Conservation (phyloP, 2,888 invertebrate species). For the Holacanthella duospinosa region DNA sequence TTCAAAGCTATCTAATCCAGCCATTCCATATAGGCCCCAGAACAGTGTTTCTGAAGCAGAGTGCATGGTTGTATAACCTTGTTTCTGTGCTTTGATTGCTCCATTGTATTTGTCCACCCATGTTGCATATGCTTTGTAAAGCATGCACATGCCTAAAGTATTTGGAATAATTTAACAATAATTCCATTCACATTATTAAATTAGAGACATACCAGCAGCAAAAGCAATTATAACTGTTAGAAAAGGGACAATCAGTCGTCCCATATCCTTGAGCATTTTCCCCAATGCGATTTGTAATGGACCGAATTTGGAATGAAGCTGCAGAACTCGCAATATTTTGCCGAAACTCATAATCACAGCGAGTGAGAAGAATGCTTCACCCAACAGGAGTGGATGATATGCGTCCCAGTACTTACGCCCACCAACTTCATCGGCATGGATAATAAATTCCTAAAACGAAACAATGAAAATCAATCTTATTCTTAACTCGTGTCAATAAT, state of each 20-base stretch:
- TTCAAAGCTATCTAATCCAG: background rate
- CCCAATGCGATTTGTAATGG: conserved; percentile 51
- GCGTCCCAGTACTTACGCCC: conserved; percentile 54
- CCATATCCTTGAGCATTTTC: conserved; percentile 57
- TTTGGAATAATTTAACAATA: background rate
- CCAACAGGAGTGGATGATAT: conserved; percentile 54
- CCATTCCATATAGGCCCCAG: conserved; percentile 1
- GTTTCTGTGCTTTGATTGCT: background rate
- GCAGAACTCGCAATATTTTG: conserved; percentile 53
- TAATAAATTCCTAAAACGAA: background rate
- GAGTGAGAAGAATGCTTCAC: conserved; percentile 56
- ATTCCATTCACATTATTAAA: background rate
- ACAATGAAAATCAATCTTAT: background rate
- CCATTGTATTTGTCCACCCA: background rate
- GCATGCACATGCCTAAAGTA: background rate
- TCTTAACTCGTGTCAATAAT: too few species aligned
- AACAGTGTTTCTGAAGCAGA: background rate
- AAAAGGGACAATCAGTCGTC: conserved; percentile 53
- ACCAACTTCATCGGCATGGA: background rate
- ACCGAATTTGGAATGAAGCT: conserved; percentile 54
- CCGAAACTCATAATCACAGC: conserved; percentile 58
- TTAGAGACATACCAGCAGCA: conserved; percentile 44
- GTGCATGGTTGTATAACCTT: background rate
- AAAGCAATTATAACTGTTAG: conserved; percentile 50
- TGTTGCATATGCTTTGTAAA: background rate